A percentile compares a stretch with the other conserved stretches of the same genome.
Conservation (phyloP, 2,797 vertebrate species). For the Otus scops region DNA sequence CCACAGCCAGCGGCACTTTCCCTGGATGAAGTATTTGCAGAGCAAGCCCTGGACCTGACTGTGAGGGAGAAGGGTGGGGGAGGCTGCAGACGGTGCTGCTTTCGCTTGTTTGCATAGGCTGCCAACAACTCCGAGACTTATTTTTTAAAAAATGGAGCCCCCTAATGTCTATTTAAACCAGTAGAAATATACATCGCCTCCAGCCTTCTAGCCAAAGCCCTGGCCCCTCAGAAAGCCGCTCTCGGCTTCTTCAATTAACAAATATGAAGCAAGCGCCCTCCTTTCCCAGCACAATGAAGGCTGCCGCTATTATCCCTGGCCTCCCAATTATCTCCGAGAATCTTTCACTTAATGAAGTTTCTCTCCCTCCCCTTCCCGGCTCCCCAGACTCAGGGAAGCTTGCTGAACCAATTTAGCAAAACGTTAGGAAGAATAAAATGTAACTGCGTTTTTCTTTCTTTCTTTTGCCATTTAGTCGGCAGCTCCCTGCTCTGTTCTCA, state of each 20-base stretch:
- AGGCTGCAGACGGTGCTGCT: not conserved
- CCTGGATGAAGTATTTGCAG: not conserved
- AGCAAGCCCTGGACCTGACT: not conserved
- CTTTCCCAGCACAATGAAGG: slow-evolving; percentile 51
- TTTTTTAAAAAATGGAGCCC: slow-evolving; percentile 66
- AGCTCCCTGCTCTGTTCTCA: slow-evolving; percentile 73
- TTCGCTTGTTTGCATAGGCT: not conserved
- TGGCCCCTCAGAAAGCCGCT: not conserved
- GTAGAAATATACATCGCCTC: not conserved
- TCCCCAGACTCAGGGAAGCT: slow-evolving; percentile 43
- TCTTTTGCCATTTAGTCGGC: slow-evolving; percentile 58
- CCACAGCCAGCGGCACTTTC: not conserved
- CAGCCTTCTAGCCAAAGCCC: not conserved
- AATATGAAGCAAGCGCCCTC: slow-evolving; percentile 9
- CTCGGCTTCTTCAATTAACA: slow-evolving; percentile 44
- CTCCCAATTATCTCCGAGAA: slow-evolving; percentile 61
- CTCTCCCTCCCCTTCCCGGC: slow-evolving; percentile 53
- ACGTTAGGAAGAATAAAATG: slow-evolving; percentile 40
- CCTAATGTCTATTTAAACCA: slow-evolving; percentile 63
- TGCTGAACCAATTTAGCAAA: slow-evolving; percentile 56
- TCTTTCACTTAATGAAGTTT: slow-evolving; percentile 65
- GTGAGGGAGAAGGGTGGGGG: not conserved
- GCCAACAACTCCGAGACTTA: not conserved
- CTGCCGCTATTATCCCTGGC: slow-evolving; percentile 47
- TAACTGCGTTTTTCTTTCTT: slow-evolving; percentile 27